These are phyloP conservation scores for Dermochelys coriacea DNA, from an alignment of 2,797 vertebrate species.

Conservation along the genomic window DNA sequence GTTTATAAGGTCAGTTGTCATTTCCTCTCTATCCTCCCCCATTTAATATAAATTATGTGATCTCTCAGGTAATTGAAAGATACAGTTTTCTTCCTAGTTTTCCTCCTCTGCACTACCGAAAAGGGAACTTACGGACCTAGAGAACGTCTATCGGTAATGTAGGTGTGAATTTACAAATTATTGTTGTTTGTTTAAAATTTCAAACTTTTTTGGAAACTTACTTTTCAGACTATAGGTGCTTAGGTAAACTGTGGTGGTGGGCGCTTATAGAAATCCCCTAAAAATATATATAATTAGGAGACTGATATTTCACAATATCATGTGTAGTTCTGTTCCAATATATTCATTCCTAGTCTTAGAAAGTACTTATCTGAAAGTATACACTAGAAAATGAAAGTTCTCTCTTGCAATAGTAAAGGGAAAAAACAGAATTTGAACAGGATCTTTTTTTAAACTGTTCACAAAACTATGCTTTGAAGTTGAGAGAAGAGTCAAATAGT, in stretches of 20 bases:
- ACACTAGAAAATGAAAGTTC: conserved; percentile 7
- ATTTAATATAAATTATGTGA: conserved; percentile 52
- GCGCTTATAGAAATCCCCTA: conserved; percentile 3
- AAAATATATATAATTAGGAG: background rate
- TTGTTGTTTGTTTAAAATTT: conserved; percentile 38
- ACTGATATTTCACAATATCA: background rate
- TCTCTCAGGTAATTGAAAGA: conserved; percentile 68
- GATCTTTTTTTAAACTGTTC: background rate
- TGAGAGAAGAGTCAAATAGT: conserved; percentile 23
- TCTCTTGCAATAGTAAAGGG: conserved; percentile 16
- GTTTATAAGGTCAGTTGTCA: conserved; percentile 83
- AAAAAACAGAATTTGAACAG: background rate
- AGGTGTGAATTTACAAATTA: conserved; percentile 60
- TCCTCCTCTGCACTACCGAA: conserved; percentile 64
- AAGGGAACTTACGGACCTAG: conserved; percentile 68
- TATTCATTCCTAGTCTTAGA: conserved; percentile 39
- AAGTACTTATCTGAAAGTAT: background rate
- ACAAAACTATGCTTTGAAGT: conserved; percentile 19
- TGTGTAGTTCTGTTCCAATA: conserved; percentile 8
- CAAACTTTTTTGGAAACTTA: conserved; percentile 3
- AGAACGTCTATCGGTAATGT: conserved; percentile 70
- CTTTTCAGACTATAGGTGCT: conserved; percentile 45
- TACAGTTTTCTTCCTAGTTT: conserved; percentile 73
- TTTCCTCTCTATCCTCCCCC: conserved; percentile 80
- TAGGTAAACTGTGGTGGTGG: background rate